phyloP scores from a whole-genome alignment of 2,888 invertebrate species.

The Acanthosoma haemorrhoidale region DNA sequence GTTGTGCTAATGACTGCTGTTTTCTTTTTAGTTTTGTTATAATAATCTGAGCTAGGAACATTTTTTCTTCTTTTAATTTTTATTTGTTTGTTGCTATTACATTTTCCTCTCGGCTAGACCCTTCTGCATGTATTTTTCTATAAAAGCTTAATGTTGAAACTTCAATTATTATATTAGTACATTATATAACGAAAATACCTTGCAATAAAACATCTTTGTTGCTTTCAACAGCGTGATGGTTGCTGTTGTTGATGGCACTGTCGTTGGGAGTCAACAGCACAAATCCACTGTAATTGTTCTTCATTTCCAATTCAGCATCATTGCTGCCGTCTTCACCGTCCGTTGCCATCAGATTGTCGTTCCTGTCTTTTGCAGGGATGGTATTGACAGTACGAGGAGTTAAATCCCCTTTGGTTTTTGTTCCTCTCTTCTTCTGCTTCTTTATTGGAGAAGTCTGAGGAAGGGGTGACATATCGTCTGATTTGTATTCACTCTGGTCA shows the following conservation, averaged over 20 bases:
- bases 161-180: too few species aligned
- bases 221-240: background rate
- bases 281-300: background rate
- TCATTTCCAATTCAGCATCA: background rate
- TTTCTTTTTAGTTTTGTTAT: too few species aligned
- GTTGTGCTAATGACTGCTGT: too few species aligned
- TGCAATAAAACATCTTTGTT: background rate
- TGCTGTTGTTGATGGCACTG: background rate
- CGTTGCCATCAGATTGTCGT: background rate
- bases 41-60: too few species aligned
- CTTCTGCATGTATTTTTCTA: too few species aligned
- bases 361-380: background rate
- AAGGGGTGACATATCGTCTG: background rate
- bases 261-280: background rate
- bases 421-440: background rate
- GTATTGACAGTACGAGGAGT: background rate
- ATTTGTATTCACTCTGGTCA: background rate
- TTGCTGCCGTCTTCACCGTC: conserved; percentile 11
- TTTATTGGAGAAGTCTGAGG: background rate
- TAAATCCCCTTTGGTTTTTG: background rate
- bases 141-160: too few species aligned
- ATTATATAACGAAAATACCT: background rate
- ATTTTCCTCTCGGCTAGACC: too few species aligned
- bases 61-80: too few species aligned
- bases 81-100: too few species aligned